A percentile compares a stretch with the other conserved stretches of the same genome.
Conservation (phyloP, 2,113 vertebrate species). For the Australoheros scitulus region DNA sequence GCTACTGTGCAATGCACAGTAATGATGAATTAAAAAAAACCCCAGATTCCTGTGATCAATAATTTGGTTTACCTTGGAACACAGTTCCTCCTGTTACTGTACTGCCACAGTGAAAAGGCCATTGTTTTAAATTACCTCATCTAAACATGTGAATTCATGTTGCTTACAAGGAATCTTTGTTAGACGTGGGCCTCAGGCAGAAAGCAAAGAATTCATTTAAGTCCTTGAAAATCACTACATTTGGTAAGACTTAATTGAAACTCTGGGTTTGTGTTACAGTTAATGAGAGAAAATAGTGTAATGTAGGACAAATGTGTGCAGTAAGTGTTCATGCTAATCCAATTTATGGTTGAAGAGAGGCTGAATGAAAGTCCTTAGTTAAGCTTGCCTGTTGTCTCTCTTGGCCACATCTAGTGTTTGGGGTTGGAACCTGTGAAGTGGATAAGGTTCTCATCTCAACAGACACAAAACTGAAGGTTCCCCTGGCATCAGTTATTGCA, state of each 20-base stretch:
- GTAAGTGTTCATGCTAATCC: conserved; percentile 56
- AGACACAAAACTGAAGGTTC: conserved; percentile 35
- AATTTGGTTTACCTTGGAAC: conserved; percentile 10
- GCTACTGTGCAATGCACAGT: neutral
- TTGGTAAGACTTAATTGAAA: conserved; percentile 54
- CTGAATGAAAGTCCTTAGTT: conserved; percentile 43
- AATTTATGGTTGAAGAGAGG: conserved; percentile 42
- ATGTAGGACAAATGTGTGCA: conserved; percentile 47
- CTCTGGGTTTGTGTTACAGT: conserved; percentile 46
- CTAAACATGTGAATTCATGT: conserved; percentile 55
- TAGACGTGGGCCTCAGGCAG: conserved; percentile 44
- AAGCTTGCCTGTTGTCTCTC: conserved; percentile 28
- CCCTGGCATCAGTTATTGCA: conserved; percentile 19
- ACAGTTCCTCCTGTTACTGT: neutral
- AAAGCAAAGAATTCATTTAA: conserved; percentile 54
- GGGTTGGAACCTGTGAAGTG: conserved; percentile 24
- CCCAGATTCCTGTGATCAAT: conserved; percentile 9
- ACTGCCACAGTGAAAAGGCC: conserved; percentile 28
- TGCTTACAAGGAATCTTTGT: conserved; percentile 54
- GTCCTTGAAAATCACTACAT: conserved; percentile 41
- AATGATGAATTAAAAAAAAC: conserved; percentile 2
- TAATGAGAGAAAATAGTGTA: conserved; percentile 45
- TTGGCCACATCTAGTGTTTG: conserved; percentile 30
- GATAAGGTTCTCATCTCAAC: conserved; percentile 23
- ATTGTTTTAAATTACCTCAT: conserved; percentile 50